Base-by-base conservation (phyloP, 2,797 vertebrate species). In the Ibycter americanus region DNA sequence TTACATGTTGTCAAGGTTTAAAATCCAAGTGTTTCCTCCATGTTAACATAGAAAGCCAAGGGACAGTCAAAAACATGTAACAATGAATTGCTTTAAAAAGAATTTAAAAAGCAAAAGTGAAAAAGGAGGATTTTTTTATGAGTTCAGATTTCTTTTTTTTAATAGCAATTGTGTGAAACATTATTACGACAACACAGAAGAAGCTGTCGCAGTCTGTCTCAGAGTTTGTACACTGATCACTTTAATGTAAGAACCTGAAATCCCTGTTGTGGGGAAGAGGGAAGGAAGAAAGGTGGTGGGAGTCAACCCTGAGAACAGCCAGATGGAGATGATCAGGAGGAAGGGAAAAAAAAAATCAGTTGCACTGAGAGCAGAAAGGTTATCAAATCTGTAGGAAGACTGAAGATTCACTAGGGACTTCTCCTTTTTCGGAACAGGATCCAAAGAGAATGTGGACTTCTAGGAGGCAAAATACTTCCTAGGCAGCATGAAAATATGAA, bases 41-140 rank as follows among this genome's bases (percentile, higher is more conserved):
- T 59, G 31, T 71, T 94, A 80, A 78, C 55, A 38, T 78, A 95
- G 78, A 94, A 93, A 85, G 70, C 77, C 0, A 1, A 93, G 90
- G 95, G 96, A 96, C 96, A 97, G 97, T 97, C 97, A 97, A 97
- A 97, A 96, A 92, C 49, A 95, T 97, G 97, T 97, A 97, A 97
- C 96, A 66, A 11, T 58, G 20, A 86, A 81, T 97, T 97, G 85
- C 68, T 97, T 96, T 94, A 95, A 94, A 79, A 91, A 77, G 65
- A 59, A 40, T 49, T 34, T 49, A 92, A 90, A 95, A 96, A 96
- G 94, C 94, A 97, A 97, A 95, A 95, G 94, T 91, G 63, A 90
- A 95, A 96, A 95, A 95, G 93, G 95, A 94, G 96, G 94, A 92
- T 96, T 97, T 97, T 91, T 96, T 47, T 81, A 87, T 89, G 61